Base-by-base conservation (phyloP, 1,140 invertebrate species). In the Meloidogyne hapla region DNA sequence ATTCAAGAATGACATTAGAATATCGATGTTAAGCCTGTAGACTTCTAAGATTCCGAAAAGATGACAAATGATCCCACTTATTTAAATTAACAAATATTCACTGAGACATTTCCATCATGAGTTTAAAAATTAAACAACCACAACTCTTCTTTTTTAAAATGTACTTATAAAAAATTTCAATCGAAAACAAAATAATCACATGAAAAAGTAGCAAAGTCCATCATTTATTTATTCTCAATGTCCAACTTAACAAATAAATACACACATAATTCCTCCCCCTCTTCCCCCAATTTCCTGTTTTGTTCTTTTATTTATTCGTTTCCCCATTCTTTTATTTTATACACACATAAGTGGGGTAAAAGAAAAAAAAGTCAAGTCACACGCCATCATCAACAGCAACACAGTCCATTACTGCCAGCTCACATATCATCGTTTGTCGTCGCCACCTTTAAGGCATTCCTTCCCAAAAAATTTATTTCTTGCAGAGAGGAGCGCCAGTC, bases 371-470 rank as follows among this genome's bases (percentile, higher is more conserved):
- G 12, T 33, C 33, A 15, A 42, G 40, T 42, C 40, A 42, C 40
- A 42, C 10, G 40, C 40, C 40, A 42, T 42, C 40, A 42, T 15
- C 40, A 42, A 13, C 40, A 13, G 33, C 33, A 33, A 42, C 9
- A 15, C 13, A 42, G 40, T 10, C 40, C 40, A 15, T 13, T n/a
- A 1, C 45, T 56, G 18, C 48, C 48, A 56, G 48, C 48, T 56
- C 48, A 56, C 48, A 56, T 56, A 56, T 56, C 48, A 56, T 56
- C 48, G 48, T 56, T 56, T n/a, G 48, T 56, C n/a, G 48, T n/a
- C n/a, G 18, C 45, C 45, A 15, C 12, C 12, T 56, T 56, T 56
- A 56, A 18, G 48, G n/a, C 18, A 56, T 56, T 56, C 48, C 48
- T 56, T n/a, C 8, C 12, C 8, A n/a, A 56, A 56, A 56, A 56